Conservation (phyloP, 2,113 vertebrate species). For the Bothrops jararaca region DNA sequence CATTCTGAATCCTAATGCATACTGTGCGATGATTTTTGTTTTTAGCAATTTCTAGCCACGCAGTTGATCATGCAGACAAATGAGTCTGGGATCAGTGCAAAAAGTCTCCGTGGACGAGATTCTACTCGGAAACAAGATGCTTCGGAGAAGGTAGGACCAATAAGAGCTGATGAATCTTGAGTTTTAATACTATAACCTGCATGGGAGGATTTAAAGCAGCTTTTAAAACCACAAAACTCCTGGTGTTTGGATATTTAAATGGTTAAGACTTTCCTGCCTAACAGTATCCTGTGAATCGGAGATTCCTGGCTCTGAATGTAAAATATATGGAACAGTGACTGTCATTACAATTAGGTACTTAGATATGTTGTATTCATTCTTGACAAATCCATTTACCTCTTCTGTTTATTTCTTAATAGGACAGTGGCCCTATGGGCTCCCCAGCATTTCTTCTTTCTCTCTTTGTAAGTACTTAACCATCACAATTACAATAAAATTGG, state of each 20-base stretch:
- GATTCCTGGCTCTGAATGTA: neutral
- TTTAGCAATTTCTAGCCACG: slow-evolving; percentile 97
- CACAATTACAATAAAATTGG: slow-evolving; percentile 33
- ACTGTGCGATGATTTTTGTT: slow-evolving; percentile 41
- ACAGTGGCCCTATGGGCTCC: slow-evolving; percentile 99
- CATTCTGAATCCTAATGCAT: slow-evolving; percentile 40
- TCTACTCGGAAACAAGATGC: slow-evolving; percentile 94
- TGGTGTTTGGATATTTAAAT: neutral
- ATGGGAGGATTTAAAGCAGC: neutral
- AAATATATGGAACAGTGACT: slow-evolving; percentile 49
- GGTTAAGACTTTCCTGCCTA: neutral
- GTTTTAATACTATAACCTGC: neutral
- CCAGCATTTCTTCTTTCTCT: slow-evolving; percentile 99
- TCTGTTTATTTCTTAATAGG: slow-evolving; percentile 99
- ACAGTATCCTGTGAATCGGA: neutral
- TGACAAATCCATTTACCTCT: slow-evolving; percentile 72
- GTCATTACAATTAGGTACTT: slow-evolving; percentile 34
- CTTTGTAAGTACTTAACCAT: slow-evolving; percentile 98
- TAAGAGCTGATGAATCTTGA: slow-evolving; percentile 14
- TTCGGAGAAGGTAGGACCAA: slow-evolving; percentile 88
- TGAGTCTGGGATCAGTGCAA: slow-evolving; percentile 96
- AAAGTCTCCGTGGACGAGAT: slow-evolving; percentile 95
- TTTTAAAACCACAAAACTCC: neutral
- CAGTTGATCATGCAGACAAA: slow-evolving; percentile 99
- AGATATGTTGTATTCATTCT: slow-evolving; percentile 69